These are phyloP conservation scores for Parnassius mnemosyne DNA, from an alignment of 2,888 invertebrate genomes.

Conservation along the genomic window DNA sequence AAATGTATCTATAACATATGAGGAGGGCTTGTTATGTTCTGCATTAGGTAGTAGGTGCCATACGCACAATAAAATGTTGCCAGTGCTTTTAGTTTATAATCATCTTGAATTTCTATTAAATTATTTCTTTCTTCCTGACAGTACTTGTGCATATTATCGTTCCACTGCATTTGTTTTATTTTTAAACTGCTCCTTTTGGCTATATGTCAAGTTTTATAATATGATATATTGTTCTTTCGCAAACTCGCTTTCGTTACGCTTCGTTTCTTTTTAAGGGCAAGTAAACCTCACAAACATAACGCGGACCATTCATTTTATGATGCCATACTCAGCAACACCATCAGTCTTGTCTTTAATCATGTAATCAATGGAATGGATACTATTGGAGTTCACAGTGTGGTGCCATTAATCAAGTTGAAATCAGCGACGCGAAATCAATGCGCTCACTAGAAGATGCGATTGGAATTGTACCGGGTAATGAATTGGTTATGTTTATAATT, in stretches of 20 bases:
- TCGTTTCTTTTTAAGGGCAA: slow-evolving; percentile 24
- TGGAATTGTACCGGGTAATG: slow-evolving; percentile 34
- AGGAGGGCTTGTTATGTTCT: no score
- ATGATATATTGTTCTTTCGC: slow-evolving; percentile 22
- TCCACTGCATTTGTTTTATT: background rate
- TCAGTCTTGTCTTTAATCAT: slow-evolving; percentile 39
- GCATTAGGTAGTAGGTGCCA: no score
- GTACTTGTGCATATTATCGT: background rate
- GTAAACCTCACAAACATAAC: slow-evolving; percentile 13
- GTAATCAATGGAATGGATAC: slow-evolving; percentile 59
- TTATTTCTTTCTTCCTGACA: no score
- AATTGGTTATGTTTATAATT: slow-evolving; percentile 30
- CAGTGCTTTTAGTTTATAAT: no score
- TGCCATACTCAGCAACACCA: slow-evolving; percentile 29
- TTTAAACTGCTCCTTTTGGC: slow-evolving; percentile 9
- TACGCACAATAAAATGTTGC: no score
- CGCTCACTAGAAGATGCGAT: slow-evolving; percentile 30
- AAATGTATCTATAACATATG: no score
- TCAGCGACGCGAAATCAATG: slow-evolving; percentile 58
- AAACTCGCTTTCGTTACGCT: slow-evolving; percentile 18
- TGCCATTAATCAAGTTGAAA: slow-evolving; percentile 58
- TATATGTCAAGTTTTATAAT: slow-evolving; percentile 18
- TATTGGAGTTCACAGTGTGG: slow-evolving; percentile 40
- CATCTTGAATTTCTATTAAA: no score
- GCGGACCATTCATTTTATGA: slow-evolving; percentile 24